phyloP scores from a whole-genome alignment of 2,113 vertebrate genomes.

The Enhydra lutris region DNA sequence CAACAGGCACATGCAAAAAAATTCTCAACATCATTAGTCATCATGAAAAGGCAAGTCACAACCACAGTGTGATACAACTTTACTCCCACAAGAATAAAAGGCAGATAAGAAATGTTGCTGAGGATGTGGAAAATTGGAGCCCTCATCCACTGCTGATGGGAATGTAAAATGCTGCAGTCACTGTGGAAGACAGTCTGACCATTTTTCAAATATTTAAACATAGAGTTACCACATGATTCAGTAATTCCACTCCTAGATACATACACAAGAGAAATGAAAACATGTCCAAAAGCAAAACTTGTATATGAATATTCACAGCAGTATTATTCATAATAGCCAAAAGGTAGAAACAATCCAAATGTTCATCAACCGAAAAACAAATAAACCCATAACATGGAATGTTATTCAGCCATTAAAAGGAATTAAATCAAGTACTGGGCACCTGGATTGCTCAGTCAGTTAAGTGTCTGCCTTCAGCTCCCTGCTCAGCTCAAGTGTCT shows the following conservation, averaged over 20 bases:
- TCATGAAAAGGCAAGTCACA: background rate
- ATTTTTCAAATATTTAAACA: background rate
- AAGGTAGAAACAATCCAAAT: background rate
- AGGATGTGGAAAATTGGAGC: background rate
- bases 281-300: background rate
- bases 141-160: background rate
- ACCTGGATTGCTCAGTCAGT: background rate
- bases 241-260: background rate
- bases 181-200: background rate
- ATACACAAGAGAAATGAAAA: background rate
- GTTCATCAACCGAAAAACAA: background rate
- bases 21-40: background rate
- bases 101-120: background rate
- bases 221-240: background rate
- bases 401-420: background rate
- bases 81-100: background rate
- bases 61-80: background rate
- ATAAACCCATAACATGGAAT: background rate
- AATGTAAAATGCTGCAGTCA: background rate
- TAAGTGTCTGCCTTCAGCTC: background rate
- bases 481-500: background rate
- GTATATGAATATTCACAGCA: background rate
- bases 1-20: background rate
- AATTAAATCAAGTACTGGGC: background rate
- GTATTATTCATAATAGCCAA: background rate